These are phyloP conservation scores for Mesochorus sp. DNA, from an alignment of 2,888 invertebrate genomes.

Conservation along the genomic window DNA sequence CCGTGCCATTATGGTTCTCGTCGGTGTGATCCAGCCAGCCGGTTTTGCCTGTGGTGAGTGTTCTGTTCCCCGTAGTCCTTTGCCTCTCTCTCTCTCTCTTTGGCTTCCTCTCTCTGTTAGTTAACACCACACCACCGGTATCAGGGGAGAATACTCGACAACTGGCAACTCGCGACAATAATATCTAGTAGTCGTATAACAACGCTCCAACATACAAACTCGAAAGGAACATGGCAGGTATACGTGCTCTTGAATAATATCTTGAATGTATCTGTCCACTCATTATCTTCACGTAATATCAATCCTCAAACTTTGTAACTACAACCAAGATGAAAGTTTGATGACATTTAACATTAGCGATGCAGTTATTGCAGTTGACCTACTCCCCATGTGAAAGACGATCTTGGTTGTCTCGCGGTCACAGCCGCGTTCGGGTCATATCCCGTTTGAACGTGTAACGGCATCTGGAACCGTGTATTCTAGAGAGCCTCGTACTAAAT, in stretches of 20 bases:
- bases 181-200: constrained; percentile 54
- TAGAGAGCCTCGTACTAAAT: constrained; percentile 50
- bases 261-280: constrained; percentile 44
- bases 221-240: constrained; percentile 28
- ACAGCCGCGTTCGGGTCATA: constrained; percentile 72
- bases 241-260: constrained; percentile 49
- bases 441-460: constrained; percentile 72
- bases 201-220: constrained; percentile 20
- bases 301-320: background rate
- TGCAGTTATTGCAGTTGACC: constrained; percentile 46
- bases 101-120: constrained; percentile 24
- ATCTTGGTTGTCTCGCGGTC: constrained; percentile 54
- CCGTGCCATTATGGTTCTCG: constrained; percentile 77
- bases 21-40: constrained; percentile 76
- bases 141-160: constrained; percentile 58
- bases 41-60: constrained; percentile 46
- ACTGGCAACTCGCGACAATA: constrained; percentile 62
- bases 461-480: constrained; percentile 77
- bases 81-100: constrained; percentile 12
- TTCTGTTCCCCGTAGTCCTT: constrained; percentile 22
- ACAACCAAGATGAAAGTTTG: constrained; percentile 23
- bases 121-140: constrained; percentile 55
- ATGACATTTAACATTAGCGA: constrained; percentile 33
- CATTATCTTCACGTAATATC: constrained; percentile 21
- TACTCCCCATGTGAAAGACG: constrained; percentile 27